A percentile compares a stretch with the other conserved stretches of the same genome.
phyloP scores from a whole-genome alignment of 2,113 vertebrate species.

The Dermatemys mawii region DNA sequence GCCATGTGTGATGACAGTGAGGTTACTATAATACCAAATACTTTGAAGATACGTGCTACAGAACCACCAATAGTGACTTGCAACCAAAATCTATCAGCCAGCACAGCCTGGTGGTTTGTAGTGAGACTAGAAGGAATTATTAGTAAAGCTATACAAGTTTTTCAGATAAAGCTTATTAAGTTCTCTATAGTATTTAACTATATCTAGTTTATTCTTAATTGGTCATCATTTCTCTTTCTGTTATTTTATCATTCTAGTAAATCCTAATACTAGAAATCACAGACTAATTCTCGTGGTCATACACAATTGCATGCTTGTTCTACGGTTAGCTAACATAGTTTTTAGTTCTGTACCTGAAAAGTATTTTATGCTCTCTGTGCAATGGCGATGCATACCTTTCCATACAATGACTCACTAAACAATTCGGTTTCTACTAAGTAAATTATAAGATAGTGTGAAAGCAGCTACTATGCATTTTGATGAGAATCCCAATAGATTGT shows the following conservation, averaged over 20 bases:
- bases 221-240: too few species aligned
- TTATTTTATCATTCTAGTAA: background rate
- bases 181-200: background rate
- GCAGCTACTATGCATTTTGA: too few species aligned
- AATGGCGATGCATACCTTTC: too few species aligned
- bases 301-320: background rate
- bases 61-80: background rate
- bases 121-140: background rate
- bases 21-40: background rate
- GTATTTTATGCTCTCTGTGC: too few species aligned
- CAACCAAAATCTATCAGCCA: background rate
- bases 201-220: too few species aligned
- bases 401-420: too few species aligned
- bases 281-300: background rate
- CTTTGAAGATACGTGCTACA: background rate
- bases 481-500: too few species aligned
- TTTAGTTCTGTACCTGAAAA: too few species aligned
- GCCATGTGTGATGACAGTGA: too few species aligned
- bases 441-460: too few species aligned
- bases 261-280: background rate
- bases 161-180: background rate
- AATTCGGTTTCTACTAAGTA: too few species aligned
- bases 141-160: background rate
- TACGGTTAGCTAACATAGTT: too few species aligned
- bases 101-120: background rate